A percentile compares a stretch with the other conserved stretches of the same genome.
Conservation (phyloP, 1,140 invertebrate genomes). For the Drosophila melanica region DNA sequence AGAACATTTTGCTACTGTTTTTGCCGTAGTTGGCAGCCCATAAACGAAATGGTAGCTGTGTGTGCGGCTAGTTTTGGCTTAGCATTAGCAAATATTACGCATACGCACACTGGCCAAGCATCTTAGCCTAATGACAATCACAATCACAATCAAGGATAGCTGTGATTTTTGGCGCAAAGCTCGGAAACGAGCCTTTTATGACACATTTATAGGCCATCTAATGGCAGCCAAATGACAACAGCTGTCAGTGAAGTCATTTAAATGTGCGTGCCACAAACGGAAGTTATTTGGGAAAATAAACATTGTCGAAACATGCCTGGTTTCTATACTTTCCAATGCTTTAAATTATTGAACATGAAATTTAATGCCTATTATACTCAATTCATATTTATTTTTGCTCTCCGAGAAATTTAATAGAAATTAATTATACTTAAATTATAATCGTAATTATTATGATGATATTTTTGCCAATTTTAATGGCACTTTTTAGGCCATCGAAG, state of each 20-base stretch:
- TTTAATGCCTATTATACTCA: too few relatives aligned
- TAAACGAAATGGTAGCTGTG: slow-evolving; percentile 35
- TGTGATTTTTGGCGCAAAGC: slow-evolving; percentile 14
- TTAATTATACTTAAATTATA: slow-evolving; percentile 8
- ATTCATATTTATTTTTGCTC: too few relatives aligned
- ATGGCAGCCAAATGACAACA: slow-evolving; percentile 28
- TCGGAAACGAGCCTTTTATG: slow-evolving; percentile 41
- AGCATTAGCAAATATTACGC: slow-evolving; percentile 59
- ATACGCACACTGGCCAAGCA: slow-evolving; percentile 38
- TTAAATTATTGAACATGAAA: too few relatives aligned
- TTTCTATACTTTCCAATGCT: too few relatives aligned
- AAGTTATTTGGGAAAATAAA: neutral
- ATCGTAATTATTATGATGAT: slow-evolving; percentile 1
- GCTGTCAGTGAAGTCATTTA: slow-evolving; percentile 32
- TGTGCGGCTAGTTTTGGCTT: slow-evolving; percentile 54
- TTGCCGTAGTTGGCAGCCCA: slow-evolving; percentile 29
- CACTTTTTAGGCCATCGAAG: slow-evolving; percentile 4
- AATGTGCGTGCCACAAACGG: slow-evolving; percentile 16
- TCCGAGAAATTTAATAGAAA: neutral
- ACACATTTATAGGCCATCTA: slow-evolving; percentile 45
- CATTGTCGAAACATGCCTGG: neutral
- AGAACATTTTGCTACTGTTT: slow-evolving; percentile 46
- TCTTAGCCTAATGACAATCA: slow-evolving; percentile 51
- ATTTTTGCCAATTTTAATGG: slow-evolving; percentile 13
- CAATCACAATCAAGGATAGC: slow-evolving; percentile 57